Evolutionary conservation across 1,140 invertebrate genomes (phyloP).

Genomic region (Harpegnathos saltator): DNA sequence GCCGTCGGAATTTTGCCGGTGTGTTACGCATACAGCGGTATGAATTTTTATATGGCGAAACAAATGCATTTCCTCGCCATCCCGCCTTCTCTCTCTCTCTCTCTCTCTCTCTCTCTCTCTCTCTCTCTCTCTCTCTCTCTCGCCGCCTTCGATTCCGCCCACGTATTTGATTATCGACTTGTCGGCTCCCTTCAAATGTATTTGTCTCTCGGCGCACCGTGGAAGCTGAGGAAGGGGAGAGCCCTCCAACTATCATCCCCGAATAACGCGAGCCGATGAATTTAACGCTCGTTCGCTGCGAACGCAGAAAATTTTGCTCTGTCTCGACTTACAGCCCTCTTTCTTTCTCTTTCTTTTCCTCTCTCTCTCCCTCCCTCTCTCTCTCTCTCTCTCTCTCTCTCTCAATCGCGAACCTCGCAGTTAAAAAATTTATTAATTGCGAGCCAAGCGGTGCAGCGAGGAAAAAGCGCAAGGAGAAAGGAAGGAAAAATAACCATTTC

Average conservation of each 20-base stretch:
- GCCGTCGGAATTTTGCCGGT: slow-evolving; percentile 1
- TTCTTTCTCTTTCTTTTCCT: too few species aligned
- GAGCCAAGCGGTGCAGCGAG: not conserved
- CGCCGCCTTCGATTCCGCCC: slow-evolving; percentile 40
- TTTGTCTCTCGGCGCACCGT: slow-evolving; percentile 26
- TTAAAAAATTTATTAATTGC: too few species aligned
- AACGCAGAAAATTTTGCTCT: too few species aligned
- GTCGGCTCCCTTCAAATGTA: slow-evolving; percentile 38
- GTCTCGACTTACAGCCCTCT: too few species aligned
- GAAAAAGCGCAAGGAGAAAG: not conserved
- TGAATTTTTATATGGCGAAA: slow-evolving; percentile 48
- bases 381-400: too few species aligned
- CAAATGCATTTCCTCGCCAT: slow-evolving; percentile 3
- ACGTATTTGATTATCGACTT: slow-evolving; percentile 58
- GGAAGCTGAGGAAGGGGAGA: too few species aligned
- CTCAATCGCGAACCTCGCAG: too few species aligned
- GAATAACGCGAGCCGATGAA: slow-evolving; percentile 22
- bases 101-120: too few species aligned
- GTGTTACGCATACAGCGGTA: slow-evolving; percentile 17
- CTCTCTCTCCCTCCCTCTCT: too few species aligned
- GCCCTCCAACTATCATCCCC: too few species aligned
- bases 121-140: too few species aligned
- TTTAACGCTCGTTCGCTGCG: slow-evolving; percentile 22
- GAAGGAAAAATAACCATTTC: not conserved
- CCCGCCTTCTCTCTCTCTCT: too few species aligned